Evolutionary conservation across 1,140 invertebrate species (phyloP).

Genomic region (Nilaparvata lugens): DNA sequence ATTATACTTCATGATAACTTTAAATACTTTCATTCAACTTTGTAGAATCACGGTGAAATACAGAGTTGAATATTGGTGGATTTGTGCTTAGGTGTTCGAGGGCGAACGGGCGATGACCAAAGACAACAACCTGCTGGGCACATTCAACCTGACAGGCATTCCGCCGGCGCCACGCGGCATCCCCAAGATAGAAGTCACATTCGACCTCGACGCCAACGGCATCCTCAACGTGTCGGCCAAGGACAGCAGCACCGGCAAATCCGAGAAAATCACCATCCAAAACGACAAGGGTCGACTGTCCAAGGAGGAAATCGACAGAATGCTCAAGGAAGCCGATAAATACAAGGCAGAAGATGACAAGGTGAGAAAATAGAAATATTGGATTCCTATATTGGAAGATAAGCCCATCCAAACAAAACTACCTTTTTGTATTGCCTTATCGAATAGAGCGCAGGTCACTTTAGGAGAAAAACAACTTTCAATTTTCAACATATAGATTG

Average conservation of each 20-base stretch:
- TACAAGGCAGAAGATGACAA: constrained; percentile 44
- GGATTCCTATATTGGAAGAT: too few species aligned
- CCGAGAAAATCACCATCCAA: constrained; percentile 74
- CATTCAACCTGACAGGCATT: constrained; percentile 67
- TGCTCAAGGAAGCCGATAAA: constrained; percentile 70
- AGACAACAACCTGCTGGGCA: constrained; percentile 62
- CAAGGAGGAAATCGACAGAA: constrained; percentile 85
- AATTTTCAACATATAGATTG: too few species aligned
- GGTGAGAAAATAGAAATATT: constrained; percentile 19
- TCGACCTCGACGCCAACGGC: constrained; percentile 71
- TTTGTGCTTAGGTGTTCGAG: constrained; percentile 41
- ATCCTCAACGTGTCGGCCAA: constrained; percentile 71
- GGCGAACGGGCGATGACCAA: constrained; percentile 67
- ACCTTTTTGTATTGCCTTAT: too few species aligned
- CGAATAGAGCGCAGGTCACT: too few species aligned
- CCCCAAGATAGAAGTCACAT: constrained; percentile 66
- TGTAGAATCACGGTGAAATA: too few species aligned
- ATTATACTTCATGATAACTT: too few species aligned
- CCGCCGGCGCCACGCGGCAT: constrained; percentile 74
- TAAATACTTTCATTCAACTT: too few species aligned
- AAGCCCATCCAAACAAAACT: too few species aligned
- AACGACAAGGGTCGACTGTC: constrained; percentile 87
- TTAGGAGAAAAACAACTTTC: too few species aligned
- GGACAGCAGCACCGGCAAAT: constrained; percentile 65
- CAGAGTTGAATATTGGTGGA: too few species aligned